Percentiles rank a stretch among this genome's conserved stretches.
phyloP scores from a whole-genome alignment of 2,113 vertebrate species.

The Channa maculata region DNA sequence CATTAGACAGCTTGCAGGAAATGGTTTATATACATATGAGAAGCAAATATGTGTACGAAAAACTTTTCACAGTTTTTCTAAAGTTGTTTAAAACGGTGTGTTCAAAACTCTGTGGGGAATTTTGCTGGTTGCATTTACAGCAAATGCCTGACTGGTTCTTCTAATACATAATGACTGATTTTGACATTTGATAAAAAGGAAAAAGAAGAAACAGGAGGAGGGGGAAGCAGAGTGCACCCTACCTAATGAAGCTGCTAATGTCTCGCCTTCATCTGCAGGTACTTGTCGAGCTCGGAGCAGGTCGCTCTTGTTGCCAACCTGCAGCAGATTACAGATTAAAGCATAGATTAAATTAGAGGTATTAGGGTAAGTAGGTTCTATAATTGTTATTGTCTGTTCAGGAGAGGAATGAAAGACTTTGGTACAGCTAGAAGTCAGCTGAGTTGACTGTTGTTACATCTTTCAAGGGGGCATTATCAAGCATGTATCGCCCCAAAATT shows the following conservation, averaged over 20 bases:
- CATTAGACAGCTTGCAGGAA: constrained; percentile 34
- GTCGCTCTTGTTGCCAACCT: constrained; percentile 93
- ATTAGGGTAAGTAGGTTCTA: constrained; percentile 38
- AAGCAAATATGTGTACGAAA: not conserved
- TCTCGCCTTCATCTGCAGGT: constrained; percentile 86
- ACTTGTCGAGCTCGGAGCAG: constrained; percentile 91
- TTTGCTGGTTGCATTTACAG: too few relatives aligned
- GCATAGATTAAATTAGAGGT: constrained; percentile 32
- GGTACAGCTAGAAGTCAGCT: not conserved
- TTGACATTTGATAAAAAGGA: too few relatives aligned
- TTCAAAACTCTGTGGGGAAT: too few relatives aligned
- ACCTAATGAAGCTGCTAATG: constrained; percentile 87
- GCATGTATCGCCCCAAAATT: too few relatives aligned
- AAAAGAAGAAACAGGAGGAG: not conserved
- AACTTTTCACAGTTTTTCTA: not conserved
- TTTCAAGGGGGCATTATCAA: too few relatives aligned
- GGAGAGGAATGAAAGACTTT: not conserved
- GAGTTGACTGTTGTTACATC: too few relatives aligned
- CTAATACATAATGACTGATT: too few relatives aligned
- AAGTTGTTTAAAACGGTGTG: too few relatives aligned
- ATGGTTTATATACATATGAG: not conserved
- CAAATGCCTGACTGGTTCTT: too few relatives aligned
- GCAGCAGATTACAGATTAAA: constrained; percentile 63
- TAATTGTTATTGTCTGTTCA: constrained; percentile 5
- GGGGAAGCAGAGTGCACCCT: constrained; percentile 20